phyloP scores from a whole-genome alignment of 2,888 invertebrate species.

The Nomada fucata region DNA sequence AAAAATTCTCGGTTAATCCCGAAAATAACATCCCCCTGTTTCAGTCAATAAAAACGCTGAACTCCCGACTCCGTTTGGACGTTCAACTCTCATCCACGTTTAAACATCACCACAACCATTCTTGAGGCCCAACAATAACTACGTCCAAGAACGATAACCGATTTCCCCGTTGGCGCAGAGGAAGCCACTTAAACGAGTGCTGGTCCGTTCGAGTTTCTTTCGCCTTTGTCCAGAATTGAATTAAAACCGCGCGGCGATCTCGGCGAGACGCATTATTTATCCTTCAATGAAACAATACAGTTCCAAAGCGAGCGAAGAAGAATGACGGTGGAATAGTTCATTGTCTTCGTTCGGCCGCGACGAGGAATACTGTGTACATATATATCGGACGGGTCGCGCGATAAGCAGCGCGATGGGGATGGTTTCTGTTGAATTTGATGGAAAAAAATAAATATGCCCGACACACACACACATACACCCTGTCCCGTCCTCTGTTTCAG shows the following conservation, averaged over 20 bases:
- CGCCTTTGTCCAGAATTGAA: slow-evolving; percentile 51
- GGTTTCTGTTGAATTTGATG: slow-evolving; percentile 15
- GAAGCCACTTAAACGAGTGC: slow-evolving; percentile 1
- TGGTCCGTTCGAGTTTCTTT: slow-evolving; percentile 9
- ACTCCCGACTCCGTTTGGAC: slow-evolving; percentile 46
- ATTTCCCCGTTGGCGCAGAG: background rate
- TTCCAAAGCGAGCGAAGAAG: background rate
- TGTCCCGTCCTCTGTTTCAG: background rate
- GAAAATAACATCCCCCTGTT: slow-evolving; percentile 28
- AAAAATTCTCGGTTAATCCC: slow-evolving; percentile 40
- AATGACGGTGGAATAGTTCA: slow-evolving; percentile 23
- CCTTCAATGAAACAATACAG: slow-evolving; percentile 43
- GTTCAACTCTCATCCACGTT: slow-evolving; percentile 33
- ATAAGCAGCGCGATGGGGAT: slow-evolving; percentile 20
- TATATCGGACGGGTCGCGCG: slow-evolving; percentile 11
- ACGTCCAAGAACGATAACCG: slow-evolving; percentile 29
- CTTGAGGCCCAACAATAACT: background rate
- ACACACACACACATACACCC: no score
- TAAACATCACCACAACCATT: slow-evolving; percentile 22
- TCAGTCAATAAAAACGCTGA: slow-evolving; percentile 26
- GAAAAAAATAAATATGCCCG: background rate
- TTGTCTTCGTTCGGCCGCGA: slow-evolving; percentile 23
- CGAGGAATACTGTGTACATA: slow-evolving; percentile 2
- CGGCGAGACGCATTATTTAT: slow-evolving; percentile 51
- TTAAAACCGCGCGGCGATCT: slow-evolving; percentile 48